Conservation (phyloP, 2,113 vertebrate genomes). For the Thymallus thymallus region DNA sequence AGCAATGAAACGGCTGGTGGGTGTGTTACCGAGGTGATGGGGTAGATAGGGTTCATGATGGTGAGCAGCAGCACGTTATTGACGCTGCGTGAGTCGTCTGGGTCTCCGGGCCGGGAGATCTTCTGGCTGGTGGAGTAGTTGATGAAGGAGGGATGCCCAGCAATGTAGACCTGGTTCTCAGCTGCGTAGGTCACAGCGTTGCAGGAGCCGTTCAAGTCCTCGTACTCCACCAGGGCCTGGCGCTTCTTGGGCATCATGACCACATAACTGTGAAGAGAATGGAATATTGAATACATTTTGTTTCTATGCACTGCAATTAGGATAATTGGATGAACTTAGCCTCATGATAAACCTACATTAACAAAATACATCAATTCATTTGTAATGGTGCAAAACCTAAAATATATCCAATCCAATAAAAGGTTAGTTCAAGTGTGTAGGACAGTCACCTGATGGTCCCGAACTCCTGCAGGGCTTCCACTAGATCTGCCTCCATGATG, state of each 20-base stretch:
- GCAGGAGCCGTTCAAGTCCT: slow-evolving; percentile 87
- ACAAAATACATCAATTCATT: neutral
- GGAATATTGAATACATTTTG: neutral
- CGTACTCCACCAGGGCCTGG: slow-evolving; percentile 91
- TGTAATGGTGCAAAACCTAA: neutral
- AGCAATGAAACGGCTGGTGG: neutral
- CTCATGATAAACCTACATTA: neutral
- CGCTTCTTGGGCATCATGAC: slow-evolving; percentile 98
- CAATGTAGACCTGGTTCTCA: slow-evolving; percentile 93
- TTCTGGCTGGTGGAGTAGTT: slow-evolving; percentile 98
- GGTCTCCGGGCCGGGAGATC: slow-evolving; percentile 89
- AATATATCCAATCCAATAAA: neutral
- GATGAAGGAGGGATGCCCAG: slow-evolving; percentile 89
- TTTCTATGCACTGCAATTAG: neutral
- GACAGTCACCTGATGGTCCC: slow-evolving; percentile 85
- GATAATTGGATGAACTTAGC: neutral
- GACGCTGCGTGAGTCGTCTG: slow-evolving; percentile 83
- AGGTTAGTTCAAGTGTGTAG: neutral
- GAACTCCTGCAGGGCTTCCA: slow-evolving; percentile 92
- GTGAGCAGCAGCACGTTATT: slow-evolving; percentile 94
- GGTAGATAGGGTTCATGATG: slow-evolving; percentile 90
- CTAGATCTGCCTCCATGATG: slow-evolving; percentile 89
- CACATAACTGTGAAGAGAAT: slow-evolving; percentile 76
- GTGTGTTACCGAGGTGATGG: slow-evolving; percentile 81
- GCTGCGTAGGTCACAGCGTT: slow-evolving; percentile 91